Percentiles rank a stretch among this genome's conserved stretches.
These are phyloP conservation scores for Diachasma alloeum DNA, from an alignment of 1,140 invertebrate species.

Conservation along the genomic window DNA sequence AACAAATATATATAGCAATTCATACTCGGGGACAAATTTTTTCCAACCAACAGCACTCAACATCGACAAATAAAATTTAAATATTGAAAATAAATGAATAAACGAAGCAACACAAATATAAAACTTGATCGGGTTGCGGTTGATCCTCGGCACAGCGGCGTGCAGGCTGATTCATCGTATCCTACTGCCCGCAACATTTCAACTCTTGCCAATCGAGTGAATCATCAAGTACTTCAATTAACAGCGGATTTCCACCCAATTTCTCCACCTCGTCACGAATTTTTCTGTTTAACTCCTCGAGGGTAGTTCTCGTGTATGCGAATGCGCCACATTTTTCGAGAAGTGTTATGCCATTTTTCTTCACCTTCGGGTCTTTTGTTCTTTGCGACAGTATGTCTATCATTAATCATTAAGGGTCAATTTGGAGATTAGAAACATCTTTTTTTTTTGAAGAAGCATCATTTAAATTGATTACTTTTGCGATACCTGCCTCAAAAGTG, in stretches of 20 bases:
- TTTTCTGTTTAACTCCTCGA: slow-evolving; percentile 77
- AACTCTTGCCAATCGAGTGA: slow-evolving; percentile 66
- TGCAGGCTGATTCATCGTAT: too few relatives aligned
- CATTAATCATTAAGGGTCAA: slow-evolving; percentile 15
- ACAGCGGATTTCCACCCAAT: slow-evolving; percentile 83
- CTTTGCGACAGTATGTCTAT: slow-evolving; percentile 88
- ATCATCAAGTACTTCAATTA: slow-evolving; percentile 81
- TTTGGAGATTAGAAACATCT: neutral
- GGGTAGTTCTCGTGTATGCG: slow-evolving; percentile 80
- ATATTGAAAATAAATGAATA: too few relatives aligned
- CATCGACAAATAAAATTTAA: too few relatives aligned
- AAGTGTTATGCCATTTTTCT: slow-evolving; percentile 89
- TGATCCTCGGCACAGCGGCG: too few relatives aligned
- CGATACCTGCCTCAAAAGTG: too few relatives aligned
- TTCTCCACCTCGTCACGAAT: slow-evolving; percentile 76
- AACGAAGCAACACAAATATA: too few relatives aligned
- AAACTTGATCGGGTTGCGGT: too few relatives aligned
- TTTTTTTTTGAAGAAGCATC: too few relatives aligned
- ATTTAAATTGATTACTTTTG: too few relatives aligned
- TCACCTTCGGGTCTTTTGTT: slow-evolving; percentile 89
- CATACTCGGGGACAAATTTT: too few relatives aligned
- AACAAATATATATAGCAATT: too few relatives aligned
- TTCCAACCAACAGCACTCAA: too few relatives aligned
- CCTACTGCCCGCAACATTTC: neutral
- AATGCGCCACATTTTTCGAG: slow-evolving; percentile 90